Evolutionary conservation across 2,113 vertebrate species (phyloP).

Genomic region (Calonectris borealis): DNA sequence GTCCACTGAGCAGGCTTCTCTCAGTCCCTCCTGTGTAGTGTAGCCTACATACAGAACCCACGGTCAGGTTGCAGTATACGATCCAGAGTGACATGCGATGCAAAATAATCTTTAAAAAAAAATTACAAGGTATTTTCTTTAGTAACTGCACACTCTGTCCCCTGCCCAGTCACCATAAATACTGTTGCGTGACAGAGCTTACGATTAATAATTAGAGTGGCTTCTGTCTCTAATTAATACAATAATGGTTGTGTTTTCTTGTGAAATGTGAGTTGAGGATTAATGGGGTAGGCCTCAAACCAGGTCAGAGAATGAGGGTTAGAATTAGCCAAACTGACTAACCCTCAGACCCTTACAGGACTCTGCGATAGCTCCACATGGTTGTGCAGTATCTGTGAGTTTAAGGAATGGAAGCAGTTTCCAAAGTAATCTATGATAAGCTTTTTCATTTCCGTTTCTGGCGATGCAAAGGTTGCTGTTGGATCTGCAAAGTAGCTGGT

Average conservation of each 20-base stretch:
- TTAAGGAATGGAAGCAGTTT: neutral
- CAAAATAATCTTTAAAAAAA: neutral
- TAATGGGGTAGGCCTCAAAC: neutral
- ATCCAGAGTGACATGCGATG: neutral
- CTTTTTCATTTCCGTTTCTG: neutral
- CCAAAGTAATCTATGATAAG: neutral
- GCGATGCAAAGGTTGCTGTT: neutral
- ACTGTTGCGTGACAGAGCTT: neutral
- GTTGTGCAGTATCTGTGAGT: neutral
- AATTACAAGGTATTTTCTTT: neutral
- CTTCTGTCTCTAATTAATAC: neutral
- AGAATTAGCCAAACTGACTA: neutral
- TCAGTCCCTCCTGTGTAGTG: fast-evolving
- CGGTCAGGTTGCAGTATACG: neutral
- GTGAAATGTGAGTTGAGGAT: neutral
- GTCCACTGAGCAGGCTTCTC: neutral
- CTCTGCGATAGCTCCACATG: neutral
- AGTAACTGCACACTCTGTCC: neutral
- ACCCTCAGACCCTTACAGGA: neutral
- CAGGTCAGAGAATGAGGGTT: neutral
- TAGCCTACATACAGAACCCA: neutral
- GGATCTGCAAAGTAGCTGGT: neutral
- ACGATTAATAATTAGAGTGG: neutral
- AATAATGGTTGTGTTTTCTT: neutral
- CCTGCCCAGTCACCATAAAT: neutral